Conservation (phyloP, 2,888 invertebrate species). For the Microctonus hyperodae region DNA sequence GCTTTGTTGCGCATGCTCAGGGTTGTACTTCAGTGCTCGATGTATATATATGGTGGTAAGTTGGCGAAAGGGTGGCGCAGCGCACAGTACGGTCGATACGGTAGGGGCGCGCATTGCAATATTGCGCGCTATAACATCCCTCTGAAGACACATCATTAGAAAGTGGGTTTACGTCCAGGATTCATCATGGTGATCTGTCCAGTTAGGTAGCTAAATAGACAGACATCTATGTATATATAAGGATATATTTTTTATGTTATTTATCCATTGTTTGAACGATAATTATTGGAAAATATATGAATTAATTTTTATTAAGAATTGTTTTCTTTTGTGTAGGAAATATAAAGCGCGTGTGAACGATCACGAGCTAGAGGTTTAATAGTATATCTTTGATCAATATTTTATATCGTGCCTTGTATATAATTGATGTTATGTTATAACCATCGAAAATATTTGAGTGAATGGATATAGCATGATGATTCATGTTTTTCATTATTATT, state of each 20-base stretch:
- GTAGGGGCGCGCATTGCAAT: constrained; percentile 42
- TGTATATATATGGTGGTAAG: neutral
- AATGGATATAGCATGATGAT: too few species aligned
- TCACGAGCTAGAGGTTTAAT: neutral
- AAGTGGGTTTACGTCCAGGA: constrained; percentile 48
- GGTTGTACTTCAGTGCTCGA: constrained; percentile 28
- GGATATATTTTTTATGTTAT: too few species aligned
- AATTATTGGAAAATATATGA: constrained; percentile 16
- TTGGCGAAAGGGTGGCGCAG: constrained; percentile 28
- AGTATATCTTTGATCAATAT: neutral
- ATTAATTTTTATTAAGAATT: neutral
- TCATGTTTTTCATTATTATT: too few species aligned
- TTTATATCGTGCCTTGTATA: neutral
- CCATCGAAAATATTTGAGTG: too few species aligned
- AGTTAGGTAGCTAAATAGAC: too few species aligned
- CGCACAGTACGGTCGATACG: constrained; percentile 54
- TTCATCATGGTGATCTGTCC: constrained; percentile 25
- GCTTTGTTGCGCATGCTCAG: constrained; percentile 54
- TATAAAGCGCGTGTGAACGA: neutral
- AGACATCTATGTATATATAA: too few species aligned
- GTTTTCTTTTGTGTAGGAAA: neutral
- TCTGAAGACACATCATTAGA: constrained; percentile 24
- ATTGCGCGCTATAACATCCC: constrained; percentile 17
- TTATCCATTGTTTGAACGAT: neutral
- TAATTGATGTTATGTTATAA: too few species aligned